Percentiles rank a stretch among this genome's conserved stretches.
phyloP scores from a whole-genome alignment of 2,888 invertebrate genomes.

The Poecilus cupreus region DNA sequence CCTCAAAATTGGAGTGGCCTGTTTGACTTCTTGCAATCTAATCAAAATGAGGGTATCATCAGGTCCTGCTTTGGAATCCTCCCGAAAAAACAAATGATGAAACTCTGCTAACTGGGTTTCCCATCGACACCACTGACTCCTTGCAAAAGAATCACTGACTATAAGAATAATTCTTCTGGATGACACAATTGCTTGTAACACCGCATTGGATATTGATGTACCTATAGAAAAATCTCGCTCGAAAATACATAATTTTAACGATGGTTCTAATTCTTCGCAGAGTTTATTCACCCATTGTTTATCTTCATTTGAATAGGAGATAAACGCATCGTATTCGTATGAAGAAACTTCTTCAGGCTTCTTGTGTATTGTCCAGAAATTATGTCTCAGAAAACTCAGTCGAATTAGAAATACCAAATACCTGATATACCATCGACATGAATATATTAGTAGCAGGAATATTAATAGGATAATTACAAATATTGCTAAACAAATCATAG shows the following conservation, averaged over 20 bases:
- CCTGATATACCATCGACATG: constrained; percentile 69
- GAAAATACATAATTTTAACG: constrained; percentile 80
- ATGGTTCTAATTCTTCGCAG: constrained; percentile 79
- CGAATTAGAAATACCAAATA: constrained; percentile 77
- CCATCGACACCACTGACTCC: constrained; percentile 84
- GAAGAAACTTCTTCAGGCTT: constrained; percentile 38
- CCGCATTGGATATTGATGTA: constrained; percentile 79
- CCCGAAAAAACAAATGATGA: constrained; percentile 78
- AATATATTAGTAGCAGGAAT: constrained; percentile 11
- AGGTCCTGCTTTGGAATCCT: constrained; percentile 72
- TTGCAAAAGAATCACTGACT: constrained; percentile 81
- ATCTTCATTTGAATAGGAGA: constrained; percentile 78
- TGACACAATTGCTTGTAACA: constrained; percentile 78
- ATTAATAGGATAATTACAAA: constrained; percentile 7
- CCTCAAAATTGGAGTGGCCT: constrained; percentile 76
- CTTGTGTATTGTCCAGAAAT: constrained; percentile 57
- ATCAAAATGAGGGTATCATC: constrained; percentile 78
- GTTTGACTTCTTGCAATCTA: constrained; percentile 74
- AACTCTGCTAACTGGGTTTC: constrained; percentile 82
- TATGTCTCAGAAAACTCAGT: constrained; percentile 70
- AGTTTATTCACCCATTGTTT: constrained; percentile 77
- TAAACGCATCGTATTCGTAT: constrained; percentile 78
- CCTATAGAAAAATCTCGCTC: constrained; percentile 82
- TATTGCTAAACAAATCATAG: background rate
- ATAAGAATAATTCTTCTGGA: constrained; percentile 81